These are phyloP conservation scores for Xylota sylvarum DNA, from an alignment of 2,888 invertebrate species.

Conservation along the genomic window DNA sequence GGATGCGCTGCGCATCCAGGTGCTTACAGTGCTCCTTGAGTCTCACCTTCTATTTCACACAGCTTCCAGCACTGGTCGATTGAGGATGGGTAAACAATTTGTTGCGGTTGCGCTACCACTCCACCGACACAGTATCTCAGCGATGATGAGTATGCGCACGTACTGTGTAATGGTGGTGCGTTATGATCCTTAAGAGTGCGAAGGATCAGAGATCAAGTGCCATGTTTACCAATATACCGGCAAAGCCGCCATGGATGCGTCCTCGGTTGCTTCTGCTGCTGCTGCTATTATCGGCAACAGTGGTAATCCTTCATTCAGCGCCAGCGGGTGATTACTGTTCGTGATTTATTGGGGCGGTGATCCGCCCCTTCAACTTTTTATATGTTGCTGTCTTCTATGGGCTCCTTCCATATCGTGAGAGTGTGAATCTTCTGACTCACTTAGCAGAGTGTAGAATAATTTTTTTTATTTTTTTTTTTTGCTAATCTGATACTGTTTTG, in stretches of 20 bases:
- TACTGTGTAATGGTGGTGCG: conserved; percentile 70
- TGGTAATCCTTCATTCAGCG: conserved; percentile 78
- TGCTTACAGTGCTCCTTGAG: conserved; percentile 49
- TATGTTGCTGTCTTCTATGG: neutral
- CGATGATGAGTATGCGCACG: conserved; percentile 62
- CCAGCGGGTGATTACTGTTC: conserved; percentile 84
- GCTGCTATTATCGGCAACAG: conserved; percentile 73
- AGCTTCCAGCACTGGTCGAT: conserved; percentile 63
- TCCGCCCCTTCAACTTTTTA: conserved; percentile 55
- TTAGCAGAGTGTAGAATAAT: conserved; percentile 10
- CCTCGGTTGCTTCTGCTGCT: conserved; percentile 40
- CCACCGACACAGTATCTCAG: conserved; percentile 34
- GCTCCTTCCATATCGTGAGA: conserved; percentile 1
- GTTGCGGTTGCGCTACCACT: conserved; percentile 77
- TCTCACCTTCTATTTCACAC: conserved; percentile 77
- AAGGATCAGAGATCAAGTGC: conserved; percentile 77
- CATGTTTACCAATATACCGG: conserved; percentile 60
- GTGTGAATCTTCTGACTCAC: conserved; percentile 14
- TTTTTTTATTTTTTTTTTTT: neutral
- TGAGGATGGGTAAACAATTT: conserved; percentile 76
- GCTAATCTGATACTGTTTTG: conserved; percentile 46
- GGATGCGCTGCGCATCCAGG: conserved; percentile 67
- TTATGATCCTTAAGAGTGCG: conserved; percentile 74
- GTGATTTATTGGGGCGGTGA: conserved; percentile 82
- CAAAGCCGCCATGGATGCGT: conserved; percentile 11